phyloP scores from a whole-genome alignment of 2,797 vertebrate genomes.

The Acrossocheilus fasciatus region DNA sequence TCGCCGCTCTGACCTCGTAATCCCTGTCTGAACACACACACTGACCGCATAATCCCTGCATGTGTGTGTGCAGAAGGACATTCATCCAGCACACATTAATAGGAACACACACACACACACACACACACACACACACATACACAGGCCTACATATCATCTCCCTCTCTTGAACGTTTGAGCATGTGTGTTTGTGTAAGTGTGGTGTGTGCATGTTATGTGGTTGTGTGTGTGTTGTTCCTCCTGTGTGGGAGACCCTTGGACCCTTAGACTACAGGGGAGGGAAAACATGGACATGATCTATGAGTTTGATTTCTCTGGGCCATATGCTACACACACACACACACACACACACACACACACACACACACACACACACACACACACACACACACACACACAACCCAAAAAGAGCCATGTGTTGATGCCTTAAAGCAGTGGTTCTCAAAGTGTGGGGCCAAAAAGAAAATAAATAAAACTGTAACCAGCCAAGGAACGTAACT shows the following conservation, averaged over 20 bases:
- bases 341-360: slow-evolving; percentile 48
- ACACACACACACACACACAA: slow-evolving; percentile 54
- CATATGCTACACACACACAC: slow-evolving; percentile 67
- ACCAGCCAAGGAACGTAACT: too few species aligned
- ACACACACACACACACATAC: slow-evolving; percentile 34
- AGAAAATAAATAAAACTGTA: too few species aligned
- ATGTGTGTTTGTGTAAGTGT: slow-evolving; percentile 15
- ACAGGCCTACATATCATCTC: slow-evolving; percentile 28
- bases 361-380: slow-evolving; percentile 41
- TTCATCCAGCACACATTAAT: slow-evolving; percentile 14
- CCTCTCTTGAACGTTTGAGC: background rate
- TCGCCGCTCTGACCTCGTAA: slow-evolving; percentile 48
- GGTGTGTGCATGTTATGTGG: slow-evolving; percentile 14
- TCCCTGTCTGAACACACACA: slow-evolving; percentile 39
- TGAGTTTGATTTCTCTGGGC: slow-evolving; percentile 72
- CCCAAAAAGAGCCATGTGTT: background rate
- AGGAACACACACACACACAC: slow-evolving; percentile 28
- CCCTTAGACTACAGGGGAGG: slow-evolving; percentile 46
- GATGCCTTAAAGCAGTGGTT: background rate
- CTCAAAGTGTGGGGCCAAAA: too few species aligned
- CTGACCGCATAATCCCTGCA: slow-evolving; percentile 24
- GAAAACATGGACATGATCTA: slow-evolving; percentile 75
- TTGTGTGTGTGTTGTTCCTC: slow-evolving; percentile 32
- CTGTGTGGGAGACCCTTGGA: slow-evolving; percentile 17
- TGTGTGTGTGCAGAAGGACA: slow-evolving; percentile 28